Evolutionary conservation across 1,140 invertebrate species (phyloP).

Genomic region (Musca vetustissima): DNA sequence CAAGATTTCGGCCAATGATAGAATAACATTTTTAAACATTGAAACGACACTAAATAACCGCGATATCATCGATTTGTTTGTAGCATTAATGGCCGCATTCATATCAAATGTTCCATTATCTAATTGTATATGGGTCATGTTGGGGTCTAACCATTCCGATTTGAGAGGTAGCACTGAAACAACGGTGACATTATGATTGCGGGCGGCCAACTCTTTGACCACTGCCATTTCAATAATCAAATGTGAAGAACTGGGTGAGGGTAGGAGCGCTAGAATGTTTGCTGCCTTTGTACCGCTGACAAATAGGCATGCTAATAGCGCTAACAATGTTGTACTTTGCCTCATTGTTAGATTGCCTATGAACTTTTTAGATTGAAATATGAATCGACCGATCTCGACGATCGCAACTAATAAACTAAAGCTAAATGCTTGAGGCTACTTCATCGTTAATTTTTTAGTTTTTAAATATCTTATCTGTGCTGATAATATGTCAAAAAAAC

Average conservation of each 20-base stretch:
- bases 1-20: slow-evolving; percentile 30
- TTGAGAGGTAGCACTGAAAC: slow-evolving; percentile 25
- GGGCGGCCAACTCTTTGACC: slow-evolving; percentile 30
- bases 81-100: not conserved
- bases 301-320: no score
- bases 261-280: slow-evolving; percentile 34
- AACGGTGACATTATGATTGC: slow-evolving; percentile 39
- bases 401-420: no score
- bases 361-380: no score
- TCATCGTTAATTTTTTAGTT: no score
- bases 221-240: slow-evolving; percentile 34
- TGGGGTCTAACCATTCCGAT: not conserved
- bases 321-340: no score
- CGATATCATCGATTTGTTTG: not conserved
- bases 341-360: no score
- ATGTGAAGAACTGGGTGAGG: slow-evolving; percentile 34
- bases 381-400: no score
- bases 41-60: not conserved
- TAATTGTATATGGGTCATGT: not conserved
- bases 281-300: not conserved
- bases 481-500: no score
- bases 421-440: no score
- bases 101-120: not conserved
- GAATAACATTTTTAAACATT: not conserved
- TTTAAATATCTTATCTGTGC: no score